Evolutionary conservation across 23 tunicate species (phyloP), one percentile per base, ranked within the genome.

Genomic region (Styela plicata): DNA sequence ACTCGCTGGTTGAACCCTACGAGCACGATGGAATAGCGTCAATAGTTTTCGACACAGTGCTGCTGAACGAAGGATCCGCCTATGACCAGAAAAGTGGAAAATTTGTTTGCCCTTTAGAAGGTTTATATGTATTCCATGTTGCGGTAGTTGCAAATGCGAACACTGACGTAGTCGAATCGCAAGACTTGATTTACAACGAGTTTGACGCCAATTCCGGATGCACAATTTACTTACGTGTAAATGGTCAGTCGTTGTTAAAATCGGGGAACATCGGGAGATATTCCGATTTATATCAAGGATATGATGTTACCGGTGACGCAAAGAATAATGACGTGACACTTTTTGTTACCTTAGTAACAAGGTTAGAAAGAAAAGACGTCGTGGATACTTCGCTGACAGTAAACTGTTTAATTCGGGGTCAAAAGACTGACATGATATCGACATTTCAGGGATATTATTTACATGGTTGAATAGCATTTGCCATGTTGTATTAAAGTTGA

Each of bases 401-500:
- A 29, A 25, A 21, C 22, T 67, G 71, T 22, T 16, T 22, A 27
- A 29, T 67, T 29, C 30, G 30, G 22, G 71, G 71, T 21, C 57
- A 44, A 5, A 25, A 29, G 30, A 27, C 71, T 16, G 30, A 19
- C 2, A 1, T 67, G 71, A 25, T 27, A 25, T 67, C 71, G 2
- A 67, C 71, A 18, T 67, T 67, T 22, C 71, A 67, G 31, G 71
- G 71, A 67, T 67, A 67, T 29, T 67, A 25, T 67, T 1, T 67
- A 29, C 71, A 67, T 22, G 71, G 22, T 16, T 67, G 71, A 67
- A 67, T 44, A 7, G 57, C 57, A 44, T 44, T 44, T 44, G 57
- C 13, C 57, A 13, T 5, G 13, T 5, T 13, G 13, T 13, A 13
- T 44, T 44, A 44, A 5, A 44, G 57, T 13, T 44, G 13, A 44